Evolutionary conservation across 2,113 vertebrate genomes (phyloP), one percentile per base, ranked within the genome.

Genomic region (Seriola aureovittata): DNA sequence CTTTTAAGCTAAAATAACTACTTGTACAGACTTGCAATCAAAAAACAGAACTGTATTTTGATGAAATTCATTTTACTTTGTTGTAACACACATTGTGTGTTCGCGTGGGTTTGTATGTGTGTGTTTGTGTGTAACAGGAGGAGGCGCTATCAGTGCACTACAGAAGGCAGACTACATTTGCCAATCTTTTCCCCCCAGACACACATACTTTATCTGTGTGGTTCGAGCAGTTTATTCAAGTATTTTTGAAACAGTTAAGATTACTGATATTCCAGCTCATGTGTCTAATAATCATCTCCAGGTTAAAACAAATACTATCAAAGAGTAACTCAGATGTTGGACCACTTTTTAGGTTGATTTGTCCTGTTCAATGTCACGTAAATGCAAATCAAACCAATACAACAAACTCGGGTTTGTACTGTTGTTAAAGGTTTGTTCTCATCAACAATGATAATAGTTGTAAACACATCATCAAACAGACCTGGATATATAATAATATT

Each of bases 111-210:
- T 38, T 38, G 29, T 29, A 38, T 66, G 16, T 50, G 52, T 55
- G 48, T 75, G 4, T 65, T n/a, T 64, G 25, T 29, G 8, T 38
- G 48, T 8, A 68, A 58, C 66, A 67, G 50, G n/a, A 78, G 73
- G 32, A 59, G 82, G 74, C 63, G 8, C 87, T 87, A 89, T 91
- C 85, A 85, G 73, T 66, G 2, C 63, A 42, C 46, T 11, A 50
- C 85, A 89, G 82, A 66, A 63, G 85, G 77, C 60, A 40, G 17
- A 44, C 44, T 21, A 19, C 70, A 2, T 79, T 75, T 82, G 71
- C 32, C 81, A 85, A 69, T 77, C 81, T 77, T 23, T 46, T 50
- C 52, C 62, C 59, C 44, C 66, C 64, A 38, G 14, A 65, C n/a
- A 14, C 40, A 38, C 21, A 57, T 40, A 19, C 4, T 29, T 36